Evolutionary conservation across 1,140 invertebrate genomes (phyloP), one percentile per base, ranked within the genome.

Genomic region (Anoplolepis gracilipes): DNA sequence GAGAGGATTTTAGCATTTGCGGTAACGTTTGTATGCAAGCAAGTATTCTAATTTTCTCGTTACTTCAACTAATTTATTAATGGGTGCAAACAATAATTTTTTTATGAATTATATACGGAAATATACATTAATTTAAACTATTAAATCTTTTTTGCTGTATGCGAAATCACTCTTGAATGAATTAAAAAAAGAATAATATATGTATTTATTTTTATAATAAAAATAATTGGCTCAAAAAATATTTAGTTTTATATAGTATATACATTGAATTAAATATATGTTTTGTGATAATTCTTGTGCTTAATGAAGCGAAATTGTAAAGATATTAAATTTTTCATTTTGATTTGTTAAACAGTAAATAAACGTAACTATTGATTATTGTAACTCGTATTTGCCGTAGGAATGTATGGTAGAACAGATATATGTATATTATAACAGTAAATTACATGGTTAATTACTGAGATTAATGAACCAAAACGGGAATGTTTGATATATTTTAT

Each of bases 381-480:
- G 62, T 36, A 65, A 53, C 16, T 53, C 6, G 2, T 72, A 30
- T 36, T 33, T 5, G 30, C n/a, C 25, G 5, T 39, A 30, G n/a
- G 10, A 25, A 39, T 4, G n/a, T 30, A 28, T n/a, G 67, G 13
- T 36, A 55, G n/a, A 36, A 57, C 30, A 57, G 33, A 16, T 1
- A 19, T 8, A 19, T n/a, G 19, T 19, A 49, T 49, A 49, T 49
- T 49, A 49, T 19, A 49, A 49, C 16, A 4, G 25, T 30, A 42
- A 22, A 70, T 81, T 81, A 55, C n/a, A 39, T 22, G 65, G 36
- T 22, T 42, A 42, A 79, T 69, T 67, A 69, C 8, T 36, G 46
- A 19, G 13, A 79, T 49, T 78, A 65, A 65, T 39, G 42, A 72
- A 53, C 25, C 13, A 8, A 78, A 57, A 39, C 36, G 1, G 46